Base-by-base conservation (phyloP, 2,888 invertebrate genomes). In the Leptodirus hochenwartii region DNA sequence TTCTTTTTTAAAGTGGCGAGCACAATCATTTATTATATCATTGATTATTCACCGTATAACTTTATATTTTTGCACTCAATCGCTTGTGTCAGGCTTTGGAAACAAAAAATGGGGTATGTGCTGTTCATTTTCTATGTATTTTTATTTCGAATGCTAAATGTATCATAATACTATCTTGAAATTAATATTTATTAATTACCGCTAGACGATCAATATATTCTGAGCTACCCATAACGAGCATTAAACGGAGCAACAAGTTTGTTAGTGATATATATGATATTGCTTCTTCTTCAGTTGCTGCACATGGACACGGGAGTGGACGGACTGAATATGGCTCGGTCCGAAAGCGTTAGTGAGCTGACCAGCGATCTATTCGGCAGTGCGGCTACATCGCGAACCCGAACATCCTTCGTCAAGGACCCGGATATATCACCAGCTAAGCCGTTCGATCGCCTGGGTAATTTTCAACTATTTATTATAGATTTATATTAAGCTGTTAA, bases 391-490 rank as follows among this genome's bases (percentile, higher is more conserved):
- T 35, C 47, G n/a, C 40, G 49, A 37, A 51, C 56, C 33, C 45
- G 53, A 31, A 35, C 46, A 12, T 49, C 47, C 37, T 50, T 50
- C 38, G 46, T 45, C 32, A 56, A 54, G 39, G 64, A 65, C 34
- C 50, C 55, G 1, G 69, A 68, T 29, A 51, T 64, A 17, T 47
- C 62, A 14, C 70, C 73, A 15, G 65, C 75, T 29, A 82, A 82
- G 59, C 74, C 80, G 3, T 82, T 81, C 52, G 81, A n/a, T n/a
- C n/a, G 81, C 58, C 67, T 84, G 45, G 81, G 84, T 84, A 66
- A 64, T 76, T 24, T 24, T 9, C 6, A 10, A 24, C 11, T 24
- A 9, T 10, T 10, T 24, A 6, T 9, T 24, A 9, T 24, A 9
- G 6, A 24, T 24, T 10, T 9, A 24, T 24, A 24, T 24, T 10